These are phyloP conservation scores for Gobio gobio DNA, from an alignment of 2,113 vertebrate species.

Conservation along the genomic window DNA sequence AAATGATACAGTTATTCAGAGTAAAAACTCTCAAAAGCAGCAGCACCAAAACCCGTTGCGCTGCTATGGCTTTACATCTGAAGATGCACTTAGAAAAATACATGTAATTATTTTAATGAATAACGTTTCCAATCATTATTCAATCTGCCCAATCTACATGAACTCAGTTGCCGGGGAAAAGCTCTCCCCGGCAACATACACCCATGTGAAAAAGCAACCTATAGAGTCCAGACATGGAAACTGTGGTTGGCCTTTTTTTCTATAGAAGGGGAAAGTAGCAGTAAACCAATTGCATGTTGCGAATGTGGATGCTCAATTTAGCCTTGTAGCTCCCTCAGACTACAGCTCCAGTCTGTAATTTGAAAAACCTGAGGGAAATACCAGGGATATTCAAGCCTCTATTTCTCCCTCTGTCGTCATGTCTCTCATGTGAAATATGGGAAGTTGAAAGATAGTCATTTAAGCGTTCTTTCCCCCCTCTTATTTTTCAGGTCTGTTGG, in stretches of 20 bases:
- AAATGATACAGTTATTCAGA: neutral
- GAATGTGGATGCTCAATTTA: slow-evolving; percentile 59
- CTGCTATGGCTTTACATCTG: neutral
- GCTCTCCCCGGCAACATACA: slow-evolving; percentile 37
- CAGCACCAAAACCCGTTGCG: neutral
- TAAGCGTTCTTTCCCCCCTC: neutral
- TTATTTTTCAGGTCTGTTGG: slow-evolving; percentile 19
- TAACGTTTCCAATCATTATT: slow-evolving; percentile 27
- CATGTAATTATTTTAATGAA: neutral
- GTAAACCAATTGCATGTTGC: slow-evolving; percentile 63
- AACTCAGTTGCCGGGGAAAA: slow-evolving; percentile 12
- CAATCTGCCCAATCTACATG: slow-evolving; percentile 19
- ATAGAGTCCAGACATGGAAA: slow-evolving; percentile 63
- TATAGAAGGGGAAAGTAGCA: slow-evolving; percentile 30
- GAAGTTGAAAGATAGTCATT: neutral
- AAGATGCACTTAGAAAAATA: neutral
- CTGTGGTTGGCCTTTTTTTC: slow-evolving; percentile 45
- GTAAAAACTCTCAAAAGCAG: neutral
- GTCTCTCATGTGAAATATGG: slow-evolving; percentile 65
- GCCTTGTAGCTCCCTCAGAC: slow-evolving; percentile 58
- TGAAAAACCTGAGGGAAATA: slow-evolving; percentile 72
- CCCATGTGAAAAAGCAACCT: slow-evolving; percentile 54
- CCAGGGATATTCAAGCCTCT: slow-evolving; percentile 69
- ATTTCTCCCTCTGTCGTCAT: slow-evolving; percentile 68
- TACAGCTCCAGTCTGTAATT: slow-evolving; percentile 72